phyloP scores from a whole-genome alignment of 2,888 invertebrate species.

The Ariolimax columbianus region DNA sequence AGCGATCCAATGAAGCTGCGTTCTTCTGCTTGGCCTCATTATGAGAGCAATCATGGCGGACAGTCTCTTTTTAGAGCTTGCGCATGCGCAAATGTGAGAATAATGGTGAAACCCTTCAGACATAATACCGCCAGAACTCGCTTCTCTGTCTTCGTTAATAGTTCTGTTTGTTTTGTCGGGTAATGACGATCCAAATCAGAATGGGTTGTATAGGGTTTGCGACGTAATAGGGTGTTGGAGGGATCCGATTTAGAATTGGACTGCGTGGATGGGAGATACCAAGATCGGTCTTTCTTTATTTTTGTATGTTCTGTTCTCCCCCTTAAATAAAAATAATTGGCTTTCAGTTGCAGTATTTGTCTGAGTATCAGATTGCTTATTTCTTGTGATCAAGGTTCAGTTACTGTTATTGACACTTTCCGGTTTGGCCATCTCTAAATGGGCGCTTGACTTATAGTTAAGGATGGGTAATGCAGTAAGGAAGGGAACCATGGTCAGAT shows the following conservation, averaged over 20 bases:
- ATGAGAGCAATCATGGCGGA: constrained; percentile 51
- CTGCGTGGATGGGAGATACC: too few relatives aligned
- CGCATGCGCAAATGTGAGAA: constrained; percentile 53
- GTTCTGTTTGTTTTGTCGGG: constrained; percentile 22
- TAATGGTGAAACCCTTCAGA: constrained; percentile 45
- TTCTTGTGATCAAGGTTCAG: too few relatives aligned
- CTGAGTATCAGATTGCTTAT: too few relatives aligned
- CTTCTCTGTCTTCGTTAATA: constrained; percentile 26
- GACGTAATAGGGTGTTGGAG: constrained; percentile 20
- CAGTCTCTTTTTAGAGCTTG: constrained; percentile 48
- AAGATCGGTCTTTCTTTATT: too few relatives aligned
- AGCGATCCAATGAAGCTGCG: constrained; percentile 45
- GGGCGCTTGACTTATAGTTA: too few relatives aligned
- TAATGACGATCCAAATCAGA: constrained; percentile 34
- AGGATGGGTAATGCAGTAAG: too few relatives aligned
- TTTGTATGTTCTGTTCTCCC: too few relatives aligned
- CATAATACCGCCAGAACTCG: constrained; percentile 35
- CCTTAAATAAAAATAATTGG: too few relatives aligned
- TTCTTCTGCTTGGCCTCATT: constrained; percentile 51
- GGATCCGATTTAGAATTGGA: not conserved
- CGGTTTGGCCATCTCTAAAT: too few relatives aligned
- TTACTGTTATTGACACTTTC: too few relatives aligned
- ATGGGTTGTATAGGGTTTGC: constrained; percentile 3
- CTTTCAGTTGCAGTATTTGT: too few relatives aligned
- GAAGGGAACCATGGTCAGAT: too few relatives aligned